These are phyloP conservation scores for Echinometra lucunter DNA, from an alignment of 53 echinoderm and acorn worm species.

Conservation along the genomic window DNA sequence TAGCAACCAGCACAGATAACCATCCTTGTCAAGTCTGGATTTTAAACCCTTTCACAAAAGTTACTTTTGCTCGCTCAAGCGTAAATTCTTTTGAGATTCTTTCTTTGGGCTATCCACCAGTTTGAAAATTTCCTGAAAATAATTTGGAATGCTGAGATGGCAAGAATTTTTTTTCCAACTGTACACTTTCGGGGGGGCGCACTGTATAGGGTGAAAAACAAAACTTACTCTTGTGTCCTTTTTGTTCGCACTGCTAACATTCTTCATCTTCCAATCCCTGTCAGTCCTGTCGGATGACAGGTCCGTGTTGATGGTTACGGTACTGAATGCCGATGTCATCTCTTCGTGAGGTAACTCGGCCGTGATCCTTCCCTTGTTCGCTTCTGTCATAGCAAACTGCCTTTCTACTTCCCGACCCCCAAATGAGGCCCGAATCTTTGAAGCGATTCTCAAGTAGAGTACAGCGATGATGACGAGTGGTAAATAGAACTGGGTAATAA, in stretches of 20 bases:
- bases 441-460: slow-evolving; percentile 47
- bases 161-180: too few species aligned
- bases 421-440: slow-evolving; percentile 23
- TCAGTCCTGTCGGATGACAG: background rate
- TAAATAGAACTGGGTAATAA: slow-evolving; percentile 10
- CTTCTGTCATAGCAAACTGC: background rate
- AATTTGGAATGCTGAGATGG: too few species aligned
- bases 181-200: too few species aligned
- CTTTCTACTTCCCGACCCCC: slow-evolving; percentile 5
- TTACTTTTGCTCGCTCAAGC: too few species aligned
- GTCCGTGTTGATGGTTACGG: background rate
- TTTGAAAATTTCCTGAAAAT: too few species aligned
- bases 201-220: background rate
- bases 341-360: background rate
- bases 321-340: background rate
- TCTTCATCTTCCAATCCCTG: background rate
- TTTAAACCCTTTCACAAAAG: too few species aligned
- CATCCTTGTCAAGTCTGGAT: too few species aligned
- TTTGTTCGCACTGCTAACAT: background rate
- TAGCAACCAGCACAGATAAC: too few species aligned
- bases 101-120: too few species aligned
- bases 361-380: background rate
- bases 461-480: slow-evolving; percentile 47
- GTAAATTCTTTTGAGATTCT: too few species aligned
- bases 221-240: background rate